Evolutionary conservation across 1,140 invertebrate genomes (phyloP), one percentile per base, ranked within the genome.

Genomic region (Octopus bimaculoides): DNA sequence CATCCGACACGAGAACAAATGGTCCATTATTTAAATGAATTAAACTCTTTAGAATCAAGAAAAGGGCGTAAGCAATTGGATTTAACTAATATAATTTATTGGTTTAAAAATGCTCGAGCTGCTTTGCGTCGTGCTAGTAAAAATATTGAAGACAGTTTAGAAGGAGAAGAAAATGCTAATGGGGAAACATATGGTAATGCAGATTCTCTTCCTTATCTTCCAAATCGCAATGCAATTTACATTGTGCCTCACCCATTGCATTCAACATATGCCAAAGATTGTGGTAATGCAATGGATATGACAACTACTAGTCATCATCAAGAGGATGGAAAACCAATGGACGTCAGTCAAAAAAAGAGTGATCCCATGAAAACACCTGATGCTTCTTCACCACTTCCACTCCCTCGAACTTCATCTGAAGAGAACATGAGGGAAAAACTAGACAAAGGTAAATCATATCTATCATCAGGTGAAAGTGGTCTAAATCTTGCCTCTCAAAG

Each of bases 51-150:
- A 75, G 96, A 98, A 85, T 98, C 96, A 56, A 92, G 97, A 17
- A 92, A 95, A 81, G 97, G 97, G 9, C 78, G 87, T 56, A 98
- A 98, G 87, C 96, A 96, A 0, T 91, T 99, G 52, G 97, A 99
- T 90, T 94, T 98, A 1, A 98, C 98, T 87, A 99, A 99, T 88
- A 96, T 99, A 12, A 97, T 98, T 41, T 98, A 98, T 89, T 99
- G 97, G 97, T 99, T 99, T 89, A 99, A 99, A 90, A 99, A 99
- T 88, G 97, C 97, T 0, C 92, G 97, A 78, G 97, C 97, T 10
- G 97, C 97, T 4, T 95, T 97, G 88, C 97, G 98, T 87, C 91
- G 97, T 66, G 90, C 90, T 41, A 90, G 81, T 52, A 86, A 85
- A 80, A 83, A 82, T 61, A 81, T 75, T 56, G 76, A 71, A 54